phyloP scores from a whole-genome alignment of 2,888 invertebrate genomes.

The Pharmacophagus antenor region DNA sequence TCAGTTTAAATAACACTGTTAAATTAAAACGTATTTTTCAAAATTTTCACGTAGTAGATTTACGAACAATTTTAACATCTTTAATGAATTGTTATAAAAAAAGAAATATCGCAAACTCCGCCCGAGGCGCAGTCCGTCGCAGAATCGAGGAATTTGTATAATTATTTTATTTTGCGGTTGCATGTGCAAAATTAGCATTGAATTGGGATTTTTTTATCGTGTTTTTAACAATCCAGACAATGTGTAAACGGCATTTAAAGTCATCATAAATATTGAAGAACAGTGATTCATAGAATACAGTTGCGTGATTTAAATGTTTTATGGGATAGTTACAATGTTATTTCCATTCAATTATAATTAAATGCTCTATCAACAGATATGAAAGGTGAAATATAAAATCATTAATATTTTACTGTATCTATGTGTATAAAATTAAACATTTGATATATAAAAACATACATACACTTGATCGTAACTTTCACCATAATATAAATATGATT shows the following conservation, averaged over 20 bases:
- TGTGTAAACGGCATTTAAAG: conserved; percentile 17
- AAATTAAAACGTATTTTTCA: conserved; percentile 12
- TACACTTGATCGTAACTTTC: not conserved
- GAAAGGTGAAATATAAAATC: not conserved
- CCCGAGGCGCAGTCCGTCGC: conserved; percentile 52
- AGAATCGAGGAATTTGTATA: conserved; percentile 50
- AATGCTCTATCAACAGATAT: not conserved
- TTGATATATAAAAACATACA: not conserved
- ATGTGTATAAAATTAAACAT: not conserved
- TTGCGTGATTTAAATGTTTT: conserved; percentile 11
- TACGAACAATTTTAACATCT: conserved; percentile 6
- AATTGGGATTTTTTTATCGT: conserved; percentile 41
- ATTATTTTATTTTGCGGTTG: conserved; percentile 55
- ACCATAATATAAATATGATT: not conserved
- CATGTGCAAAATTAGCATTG: conserved; percentile 55
- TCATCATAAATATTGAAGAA: conserved; percentile 13
- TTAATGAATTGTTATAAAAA: conserved; percentile 8
- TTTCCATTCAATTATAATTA: not conserved
- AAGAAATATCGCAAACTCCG: conserved; percentile 41
- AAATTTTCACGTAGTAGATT: conserved; percentile 32
- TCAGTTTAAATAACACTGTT: conserved; percentile 7
- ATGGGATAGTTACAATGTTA: not conserved
- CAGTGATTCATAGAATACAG: conserved; percentile 18
- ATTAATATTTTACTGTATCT: not conserved
- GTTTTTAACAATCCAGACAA: conserved; percentile 26